Evolutionary conservation across 2,888 invertebrate species (phyloP).

Genomic region (Lithosia quadra): DNA sequence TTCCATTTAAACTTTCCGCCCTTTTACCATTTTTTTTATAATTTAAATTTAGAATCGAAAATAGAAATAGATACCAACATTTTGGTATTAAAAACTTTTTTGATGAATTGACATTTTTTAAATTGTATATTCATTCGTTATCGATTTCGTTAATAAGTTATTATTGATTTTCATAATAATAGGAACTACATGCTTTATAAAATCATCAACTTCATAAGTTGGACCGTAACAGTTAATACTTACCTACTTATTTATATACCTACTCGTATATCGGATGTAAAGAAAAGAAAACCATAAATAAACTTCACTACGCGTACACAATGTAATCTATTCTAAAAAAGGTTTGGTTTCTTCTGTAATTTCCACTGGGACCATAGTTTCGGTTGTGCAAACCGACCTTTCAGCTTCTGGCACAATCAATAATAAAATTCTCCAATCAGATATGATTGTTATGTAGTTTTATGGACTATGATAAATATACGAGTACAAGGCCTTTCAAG

Average conservation of each 20-base stretch:
- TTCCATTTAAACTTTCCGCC: no score
- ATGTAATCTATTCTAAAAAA: constrained; percentile 40
- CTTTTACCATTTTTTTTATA: no score
- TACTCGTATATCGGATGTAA: background rate
- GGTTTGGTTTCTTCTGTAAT: constrained; percentile 43
- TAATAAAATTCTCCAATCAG: background rate
- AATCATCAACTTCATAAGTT: background rate
- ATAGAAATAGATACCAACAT: no score
- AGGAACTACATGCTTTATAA: background rate
- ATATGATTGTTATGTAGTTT: constrained; percentile 1
- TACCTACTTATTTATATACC: background rate
- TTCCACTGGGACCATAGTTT: constrained; percentile 51
- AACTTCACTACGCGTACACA: constrained; percentile 36
- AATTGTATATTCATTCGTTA: no score
- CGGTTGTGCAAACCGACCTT: constrained; percentile 21
- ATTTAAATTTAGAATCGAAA: no score
- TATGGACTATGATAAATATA: background rate
- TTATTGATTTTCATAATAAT: no score
- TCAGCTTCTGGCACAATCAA: constrained; percentile 3
- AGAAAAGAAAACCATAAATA: constrained; percentile 23
- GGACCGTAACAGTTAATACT: background rate
- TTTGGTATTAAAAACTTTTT: no score
- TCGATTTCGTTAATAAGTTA: no score
- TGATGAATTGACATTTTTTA: no score
- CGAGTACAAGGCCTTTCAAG: no score